These are phyloP conservation scores for Cheiracanthium punctorium DNA, from an alignment of 2,888 invertebrate species.

Conservation along the genomic window DNA sequence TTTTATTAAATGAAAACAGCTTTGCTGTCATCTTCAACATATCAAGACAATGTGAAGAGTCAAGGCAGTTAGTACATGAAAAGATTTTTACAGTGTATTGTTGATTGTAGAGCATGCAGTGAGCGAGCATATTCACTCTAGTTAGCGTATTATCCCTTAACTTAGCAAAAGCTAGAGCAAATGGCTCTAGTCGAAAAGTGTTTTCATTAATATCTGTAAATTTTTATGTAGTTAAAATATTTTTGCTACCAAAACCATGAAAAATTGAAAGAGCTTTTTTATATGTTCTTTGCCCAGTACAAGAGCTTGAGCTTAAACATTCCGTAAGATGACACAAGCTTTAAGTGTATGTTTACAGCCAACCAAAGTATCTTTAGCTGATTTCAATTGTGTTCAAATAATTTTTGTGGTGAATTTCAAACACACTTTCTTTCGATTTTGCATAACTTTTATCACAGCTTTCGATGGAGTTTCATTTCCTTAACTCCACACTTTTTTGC, in stretches of 20 bases:
- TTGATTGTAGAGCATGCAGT: slow-evolving; percentile 20
- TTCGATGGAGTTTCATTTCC: no score
- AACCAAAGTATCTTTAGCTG: slow-evolving; percentile 61
- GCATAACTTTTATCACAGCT: no score
- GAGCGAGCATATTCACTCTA: slow-evolving; percentile 34
- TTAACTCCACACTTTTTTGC: no score
- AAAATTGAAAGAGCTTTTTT: slow-evolving; percentile 66
- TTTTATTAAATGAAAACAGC: no score
- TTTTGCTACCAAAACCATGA: slow-evolving; percentile 66
- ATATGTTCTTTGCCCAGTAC: slow-evolving; percentile 68
- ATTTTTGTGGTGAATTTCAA: slow-evolving; percentile 12
- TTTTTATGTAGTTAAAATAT: slow-evolving; percentile 69
- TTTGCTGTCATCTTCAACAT: slow-evolving; percentile 17
- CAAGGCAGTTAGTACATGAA: not conserved
- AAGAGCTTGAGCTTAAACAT: slow-evolving; percentile 67
- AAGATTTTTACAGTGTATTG: slow-evolving; percentile 1
- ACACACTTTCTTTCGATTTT: no score
- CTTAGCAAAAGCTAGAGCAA: slow-evolving; percentile 65
- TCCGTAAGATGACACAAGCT: slow-evolving; percentile 61
- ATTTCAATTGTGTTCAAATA: slow-evolving; percentile 28
- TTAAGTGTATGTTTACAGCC: slow-evolving; percentile 63
- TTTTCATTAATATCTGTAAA: slow-evolving; percentile 66
- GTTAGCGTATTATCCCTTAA: slow-evolving; percentile 45
- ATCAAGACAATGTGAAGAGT: slow-evolving; percentile 43
- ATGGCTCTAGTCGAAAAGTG: slow-evolving; percentile 55